These are phyloP conservation scores for Mizuhopecten yessoensis DNA, from an alignment of 1,140 invertebrate genomes.

Conservation along the genomic window DNA sequence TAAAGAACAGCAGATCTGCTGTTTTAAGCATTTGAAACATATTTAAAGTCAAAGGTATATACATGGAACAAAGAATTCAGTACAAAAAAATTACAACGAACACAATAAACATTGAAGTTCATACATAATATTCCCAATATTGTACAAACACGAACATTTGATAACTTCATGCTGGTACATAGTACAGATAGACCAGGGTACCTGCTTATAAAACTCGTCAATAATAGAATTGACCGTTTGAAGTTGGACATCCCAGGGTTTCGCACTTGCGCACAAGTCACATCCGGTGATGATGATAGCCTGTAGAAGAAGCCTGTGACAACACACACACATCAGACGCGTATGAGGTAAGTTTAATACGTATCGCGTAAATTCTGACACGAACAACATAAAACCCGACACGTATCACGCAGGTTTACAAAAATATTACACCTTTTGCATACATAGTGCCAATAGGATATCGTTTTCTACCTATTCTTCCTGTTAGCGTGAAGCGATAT, in stretches of 20 bases:
- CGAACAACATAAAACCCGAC: no score
- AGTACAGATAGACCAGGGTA: conserved; percentile 70
- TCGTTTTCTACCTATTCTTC: no score
- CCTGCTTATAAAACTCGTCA: conserved; percentile 94
- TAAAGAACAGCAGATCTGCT: no score
- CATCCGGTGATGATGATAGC: conserved; percentile 92
- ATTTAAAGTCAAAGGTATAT: no score
- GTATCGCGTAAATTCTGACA: no score
- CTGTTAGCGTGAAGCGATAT: no score
- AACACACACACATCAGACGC: not conserved
- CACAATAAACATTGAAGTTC: not conserved
- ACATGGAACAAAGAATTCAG: not conserved
- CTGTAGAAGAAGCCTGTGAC: conserved; percentile 83
- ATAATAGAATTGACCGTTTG: conserved; percentile 92
- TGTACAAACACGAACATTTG: not conserved
- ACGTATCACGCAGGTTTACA: no score
- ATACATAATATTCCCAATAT: not conserved
- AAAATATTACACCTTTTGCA: no score
- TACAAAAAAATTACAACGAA: not conserved
- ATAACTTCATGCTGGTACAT: not conserved
- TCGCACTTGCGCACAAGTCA: conserved; percentile 92
- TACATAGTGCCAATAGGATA: no score
- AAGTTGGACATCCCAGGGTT: conserved; percentile 92
- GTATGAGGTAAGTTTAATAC: not conserved
- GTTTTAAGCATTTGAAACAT: no score